phyloP scores from a whole-genome alignment of 2,113 vertebrate species.

The Boleophthalmus pectinirostris region DNA sequence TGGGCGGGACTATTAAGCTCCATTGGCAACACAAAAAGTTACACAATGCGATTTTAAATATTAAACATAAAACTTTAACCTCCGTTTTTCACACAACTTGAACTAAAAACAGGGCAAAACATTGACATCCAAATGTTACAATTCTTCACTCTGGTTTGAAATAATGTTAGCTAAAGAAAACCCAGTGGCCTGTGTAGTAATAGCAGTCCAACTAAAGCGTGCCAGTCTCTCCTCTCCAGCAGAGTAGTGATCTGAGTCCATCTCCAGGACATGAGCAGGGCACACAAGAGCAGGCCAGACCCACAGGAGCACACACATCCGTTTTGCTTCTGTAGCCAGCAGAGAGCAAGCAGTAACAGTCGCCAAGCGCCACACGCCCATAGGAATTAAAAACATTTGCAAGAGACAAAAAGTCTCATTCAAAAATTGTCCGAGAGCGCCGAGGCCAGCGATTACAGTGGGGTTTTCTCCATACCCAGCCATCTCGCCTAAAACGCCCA shows the following conservation, averaged over 20 bases:
- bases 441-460: background rate
- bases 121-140: background rate
- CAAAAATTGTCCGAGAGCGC: background rate
- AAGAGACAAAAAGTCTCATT: slow-evolving; percentile 14
- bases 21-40: background rate
- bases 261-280: background rate
- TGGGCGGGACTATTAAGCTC: too few relatives aligned
- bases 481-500: background rate
- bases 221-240: too few relatives aligned
- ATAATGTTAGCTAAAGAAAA: too few relatives aligned
- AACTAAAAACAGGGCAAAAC: background rate
- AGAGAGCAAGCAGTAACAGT: slow-evolving; percentile 70
- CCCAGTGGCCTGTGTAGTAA: too few relatives aligned
- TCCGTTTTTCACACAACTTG: background rate
- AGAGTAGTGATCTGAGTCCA: background rate
- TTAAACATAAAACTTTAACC: background rate
- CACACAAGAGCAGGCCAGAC: background rate
- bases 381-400: background rate
- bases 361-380: background rate
- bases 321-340: slow-evolving; percentile 77
- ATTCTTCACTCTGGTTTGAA: background rate
- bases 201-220: too few relatives aligned
- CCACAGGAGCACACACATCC: slow-evolving; percentile 1
- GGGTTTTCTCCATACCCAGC: too few relatives aligned
- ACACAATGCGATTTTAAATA: background rate